Percentiles rank a stretch among this genome's conserved stretches.
These are phyloP conservation scores for Pluvialis apricaria DNA, from an alignment of 2,113 vertebrate genomes.

Conservation along the genomic window DNA sequence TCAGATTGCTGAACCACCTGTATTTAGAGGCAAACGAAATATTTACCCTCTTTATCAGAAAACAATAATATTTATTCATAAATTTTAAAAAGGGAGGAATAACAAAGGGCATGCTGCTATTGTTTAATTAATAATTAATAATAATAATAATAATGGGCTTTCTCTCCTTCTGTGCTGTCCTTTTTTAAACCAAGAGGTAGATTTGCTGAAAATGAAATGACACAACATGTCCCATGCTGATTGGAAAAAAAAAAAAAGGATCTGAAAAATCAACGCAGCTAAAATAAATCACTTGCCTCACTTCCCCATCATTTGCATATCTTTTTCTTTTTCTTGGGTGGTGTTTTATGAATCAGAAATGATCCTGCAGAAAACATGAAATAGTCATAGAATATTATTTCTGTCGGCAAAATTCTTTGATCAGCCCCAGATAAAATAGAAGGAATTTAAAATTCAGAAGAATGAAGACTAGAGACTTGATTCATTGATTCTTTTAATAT, in stretches of 20 bases:
- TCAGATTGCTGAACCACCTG: constrained; percentile 37
- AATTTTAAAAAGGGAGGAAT: not conserved
- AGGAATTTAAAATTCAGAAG: constrained; percentile 19
- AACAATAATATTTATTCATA: not conserved
- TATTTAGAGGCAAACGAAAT: not conserved
- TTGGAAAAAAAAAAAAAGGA: not conserved
- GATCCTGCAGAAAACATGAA: not conserved
- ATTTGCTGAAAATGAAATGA: not conserved
- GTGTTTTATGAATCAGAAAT: not conserved
- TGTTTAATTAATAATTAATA: not conserved
- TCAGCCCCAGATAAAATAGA: constrained; percentile 3
- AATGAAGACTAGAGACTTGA: not conserved
- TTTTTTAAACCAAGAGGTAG: not conserved
- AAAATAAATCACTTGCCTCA: constrained; percentile 38
- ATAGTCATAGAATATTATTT: not conserved
- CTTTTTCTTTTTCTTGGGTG: not conserved
- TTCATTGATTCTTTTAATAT: constrained; percentile 11
- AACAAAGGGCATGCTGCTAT: not conserved
- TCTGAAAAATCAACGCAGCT: constrained; percentile 1
- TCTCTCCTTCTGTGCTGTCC: not conserved
- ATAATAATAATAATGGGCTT: not conserved
- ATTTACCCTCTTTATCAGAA: not conserved
- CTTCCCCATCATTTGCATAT: constrained; percentile 5
- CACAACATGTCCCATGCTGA: not conserved
- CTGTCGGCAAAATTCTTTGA: not conserved